phyloP scores from a whole-genome alignment of 64 coral and sea anemone genomes.

The Montipora foliosa region DNA sequence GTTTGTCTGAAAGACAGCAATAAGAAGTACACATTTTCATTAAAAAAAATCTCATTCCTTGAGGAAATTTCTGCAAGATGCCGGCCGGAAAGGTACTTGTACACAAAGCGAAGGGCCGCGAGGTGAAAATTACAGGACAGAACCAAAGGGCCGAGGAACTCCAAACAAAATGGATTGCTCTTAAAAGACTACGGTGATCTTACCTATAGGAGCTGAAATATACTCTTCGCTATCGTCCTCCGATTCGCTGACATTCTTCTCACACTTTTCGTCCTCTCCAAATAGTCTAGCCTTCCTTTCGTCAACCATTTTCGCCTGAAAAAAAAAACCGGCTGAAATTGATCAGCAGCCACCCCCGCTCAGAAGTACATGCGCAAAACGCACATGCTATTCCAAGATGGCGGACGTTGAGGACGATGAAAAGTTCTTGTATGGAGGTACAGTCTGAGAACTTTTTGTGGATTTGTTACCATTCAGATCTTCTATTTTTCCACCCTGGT shows the following conservation, averaged over 20 bases:
- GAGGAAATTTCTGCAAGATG: neutral
- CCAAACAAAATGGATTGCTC: neutral
- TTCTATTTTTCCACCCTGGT: no score
- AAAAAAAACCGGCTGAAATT: neutral
- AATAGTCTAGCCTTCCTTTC: neutral
- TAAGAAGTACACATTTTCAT: conserved; percentile 14
- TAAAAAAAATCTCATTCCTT: neutral
- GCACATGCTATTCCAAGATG: conserved; percentile 74
- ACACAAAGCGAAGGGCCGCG: neutral
- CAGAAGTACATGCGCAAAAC: conserved; percentile 20
- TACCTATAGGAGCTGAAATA: conserved; percentile 80
- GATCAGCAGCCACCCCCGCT: neutral
- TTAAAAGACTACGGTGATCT: neutral
- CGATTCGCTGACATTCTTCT: conserved; percentile 59
- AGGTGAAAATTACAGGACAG: conserved; percentile 1
- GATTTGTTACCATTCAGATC: neutral
- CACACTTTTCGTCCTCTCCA: conserved; percentile 58
- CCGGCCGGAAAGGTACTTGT: neutral
- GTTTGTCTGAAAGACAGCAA: conserved; percentile 63
- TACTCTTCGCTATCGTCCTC: conserved; percentile 67
- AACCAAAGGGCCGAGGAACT: neutral
- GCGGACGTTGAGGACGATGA: conserved; percentile 77
- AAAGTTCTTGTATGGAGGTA: conserved; percentile 67
- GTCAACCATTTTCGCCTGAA: conserved; percentile 57
- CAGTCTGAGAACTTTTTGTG: neutral